These are phyloP conservation scores for Chaetorhynchus papuensis DNA, from an alignment of 2,113 vertebrate genomes.

Conservation along the genomic window DNA sequence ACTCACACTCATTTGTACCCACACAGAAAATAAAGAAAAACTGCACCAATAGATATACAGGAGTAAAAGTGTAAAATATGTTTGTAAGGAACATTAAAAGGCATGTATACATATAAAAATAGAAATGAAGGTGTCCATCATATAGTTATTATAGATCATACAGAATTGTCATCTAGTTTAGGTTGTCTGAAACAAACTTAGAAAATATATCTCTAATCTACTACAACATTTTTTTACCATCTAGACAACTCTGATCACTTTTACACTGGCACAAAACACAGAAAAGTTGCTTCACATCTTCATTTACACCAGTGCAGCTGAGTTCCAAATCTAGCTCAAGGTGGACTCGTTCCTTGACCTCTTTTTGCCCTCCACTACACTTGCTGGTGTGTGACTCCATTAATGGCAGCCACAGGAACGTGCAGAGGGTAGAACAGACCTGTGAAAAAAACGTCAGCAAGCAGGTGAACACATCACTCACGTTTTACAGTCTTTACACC, in stretches of 20 bases:
- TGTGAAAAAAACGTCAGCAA: background rate
- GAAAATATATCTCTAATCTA: background rate
- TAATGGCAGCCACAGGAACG: background rate
- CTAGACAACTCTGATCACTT: background rate
- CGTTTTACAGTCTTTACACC: background rate
- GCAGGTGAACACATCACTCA: background rate
- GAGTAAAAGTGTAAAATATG: background rate
- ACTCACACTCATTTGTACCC: background rate
- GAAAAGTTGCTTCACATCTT: background rate
- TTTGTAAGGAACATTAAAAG: background rate
- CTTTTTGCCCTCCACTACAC: background rate
- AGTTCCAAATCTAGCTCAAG: background rate
- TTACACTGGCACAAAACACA: background rate
- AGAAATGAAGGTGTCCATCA: background rate
- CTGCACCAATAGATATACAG: too few species aligned
- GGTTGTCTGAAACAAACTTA: background rate
- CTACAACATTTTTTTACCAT: background rate
- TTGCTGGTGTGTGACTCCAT: background rate
- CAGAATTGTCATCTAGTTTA: background rate
- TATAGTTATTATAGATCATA: background rate
- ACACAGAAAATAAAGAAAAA: background rate
- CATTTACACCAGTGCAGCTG: background rate
- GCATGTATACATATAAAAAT: accelerated
- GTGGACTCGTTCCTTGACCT: accelerated
- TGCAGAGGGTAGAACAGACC: background rate